Percentiles rank a stretch among this genome's conserved stretches.
Conservation (phyloP, 2,797 vertebrate species). For the Acanthurus lineatus region DNA sequence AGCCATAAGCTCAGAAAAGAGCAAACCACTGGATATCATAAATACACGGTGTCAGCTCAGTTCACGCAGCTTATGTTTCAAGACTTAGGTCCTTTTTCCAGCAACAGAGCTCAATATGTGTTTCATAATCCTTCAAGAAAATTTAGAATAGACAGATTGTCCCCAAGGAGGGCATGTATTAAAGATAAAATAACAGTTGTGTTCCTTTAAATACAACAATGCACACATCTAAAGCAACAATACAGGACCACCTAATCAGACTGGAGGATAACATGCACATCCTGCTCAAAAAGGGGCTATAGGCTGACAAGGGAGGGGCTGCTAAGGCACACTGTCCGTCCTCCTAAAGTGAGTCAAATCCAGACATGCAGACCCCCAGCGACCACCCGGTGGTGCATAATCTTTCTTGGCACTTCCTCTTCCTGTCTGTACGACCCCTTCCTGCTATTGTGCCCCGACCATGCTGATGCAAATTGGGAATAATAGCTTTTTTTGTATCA, state of each 20-base stretch:
- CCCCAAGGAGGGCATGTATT: background rate
- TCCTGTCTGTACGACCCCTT: conserved; percentile 79
- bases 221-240: conserved; percentile 32
- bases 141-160: background rate
- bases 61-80: conserved; percentile 32
- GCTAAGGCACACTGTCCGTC: conserved; percentile 10
- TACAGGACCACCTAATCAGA: conserved; percentile 39
- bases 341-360: conserved; percentile 25
- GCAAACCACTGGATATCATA: conserved; percentile 54
- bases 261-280: conserved; percentile 40
- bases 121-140: conserved; percentile 25
- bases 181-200: background rate
- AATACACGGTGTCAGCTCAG: conserved; percentile 52
- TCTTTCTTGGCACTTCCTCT: conserved; percentile 59
- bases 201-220: conserved; percentile 10
- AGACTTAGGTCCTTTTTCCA: conserved; percentile 21
- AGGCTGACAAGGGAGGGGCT: conserved; percentile 23
- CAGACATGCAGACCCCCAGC: conserved; percentile 55
- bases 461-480: conserved; percentile 57
- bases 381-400: conserved; percentile 44
- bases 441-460: conserved; percentile 82
- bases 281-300: conserved; percentile 24
- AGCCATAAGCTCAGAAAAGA: conserved; percentile 55
- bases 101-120: conserved; percentile 16
- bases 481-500: conserved; percentile 72